These are phyloP conservation scores for Channa striata DNA, from an alignment of 2,797 vertebrate species.

Conservation along the genomic window DNA sequence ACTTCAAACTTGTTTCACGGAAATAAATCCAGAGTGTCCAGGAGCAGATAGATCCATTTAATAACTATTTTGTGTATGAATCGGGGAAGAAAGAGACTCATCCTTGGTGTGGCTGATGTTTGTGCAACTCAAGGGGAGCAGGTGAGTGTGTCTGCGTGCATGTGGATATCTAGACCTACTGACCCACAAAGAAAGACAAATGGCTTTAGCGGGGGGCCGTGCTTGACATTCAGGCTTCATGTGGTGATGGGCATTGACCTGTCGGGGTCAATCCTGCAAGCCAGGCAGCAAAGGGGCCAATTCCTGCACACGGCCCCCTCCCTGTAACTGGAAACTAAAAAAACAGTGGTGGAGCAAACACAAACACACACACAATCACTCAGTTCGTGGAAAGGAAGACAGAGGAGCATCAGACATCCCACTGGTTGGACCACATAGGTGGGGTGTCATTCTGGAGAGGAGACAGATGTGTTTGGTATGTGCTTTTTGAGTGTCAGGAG, in stretches of 20 bases:
- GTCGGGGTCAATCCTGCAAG: slow-evolving; percentile 75
- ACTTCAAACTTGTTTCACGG: slow-evolving; percentile 12
- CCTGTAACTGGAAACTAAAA: slow-evolving; percentile 79
- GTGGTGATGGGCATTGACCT: slow-evolving; percentile 83
- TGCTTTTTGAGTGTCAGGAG: slow-evolving; percentile 38
- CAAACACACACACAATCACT: slow-evolving; percentile 54
- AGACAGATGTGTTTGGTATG: slow-evolving; percentile 70
- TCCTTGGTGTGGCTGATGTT: slow-evolving; percentile 9
- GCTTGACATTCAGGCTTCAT: slow-evolving; percentile 81
- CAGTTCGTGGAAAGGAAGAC: slow-evolving; percentile 60
- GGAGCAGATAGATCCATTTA: background rate
- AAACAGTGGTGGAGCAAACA: slow-evolving; percentile 68
- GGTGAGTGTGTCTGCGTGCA: slow-evolving; percentile 55
- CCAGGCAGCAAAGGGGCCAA: slow-evolving; percentile 67
- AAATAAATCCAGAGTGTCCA: slow-evolving; percentile 1
- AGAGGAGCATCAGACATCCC: slow-evolving; percentile 61
- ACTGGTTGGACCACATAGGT: slow-evolving; percentile 74
- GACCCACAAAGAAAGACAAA: slow-evolving; percentile 83
- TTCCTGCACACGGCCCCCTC: slow-evolving; percentile 71
- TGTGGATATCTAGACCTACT: slow-evolving; percentile 30
- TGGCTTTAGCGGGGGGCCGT: slow-evolving; percentile 72
- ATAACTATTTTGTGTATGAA: background rate
- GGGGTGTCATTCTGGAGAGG: slow-evolving; percentile 59
- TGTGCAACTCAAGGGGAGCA: slow-evolving; percentile 45
- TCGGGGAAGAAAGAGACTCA: background rate